Base-by-base conservation (phyloP, 2,888 invertebrate genomes). In the Quadriops clusia region DNA sequence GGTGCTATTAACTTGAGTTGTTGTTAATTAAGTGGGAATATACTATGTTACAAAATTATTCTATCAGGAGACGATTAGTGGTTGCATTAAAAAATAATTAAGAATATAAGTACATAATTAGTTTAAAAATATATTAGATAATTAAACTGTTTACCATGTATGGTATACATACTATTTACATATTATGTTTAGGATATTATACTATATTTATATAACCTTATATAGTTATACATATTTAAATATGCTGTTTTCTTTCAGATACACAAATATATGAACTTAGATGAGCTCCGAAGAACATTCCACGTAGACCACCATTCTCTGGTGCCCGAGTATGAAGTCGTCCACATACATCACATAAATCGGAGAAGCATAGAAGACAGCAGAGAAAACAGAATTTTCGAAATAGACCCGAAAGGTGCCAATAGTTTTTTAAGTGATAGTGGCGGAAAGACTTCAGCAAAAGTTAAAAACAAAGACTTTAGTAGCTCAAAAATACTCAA, bases 241-340 rank as follows among this genome's bases (percentile, higher is more conserved):
- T n/a, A n/a, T n/a, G n/a, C n/a, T n/a, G n/a, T 27, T 20, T 21
- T 56, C 56, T 77, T 75, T 29, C 77, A 89, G 87, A 73, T 87
- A 55, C 89, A 90, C 71, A 81, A 81, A 65, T 79, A 79, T 57
- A 89, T 90, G 89, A 80, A 82, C 45, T 61, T 72, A 53, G 79
- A 82, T 39, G 87, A 90, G 64, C 65, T 87, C 53, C 71, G 72
- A 56, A 74, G 72, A 53, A 75, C 87, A 41, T 90, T 90, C 65
- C 86, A 89, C 62, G 82, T 86, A 46, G 80, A 82, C 36, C 70
- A 73, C 50, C 75, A 77, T 23, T 34, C 55, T 60, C 31, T 51
- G 75, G 76, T 90, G 50, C 90, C 90, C 40, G 70, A 78, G 45
- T 90, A 90, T 62, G 83, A 89, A 65, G 67, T 87, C 47, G 74